Base-by-base conservation (phyloP, 2,888 invertebrate genomes). In the Eupithecia abbreviata region DNA sequence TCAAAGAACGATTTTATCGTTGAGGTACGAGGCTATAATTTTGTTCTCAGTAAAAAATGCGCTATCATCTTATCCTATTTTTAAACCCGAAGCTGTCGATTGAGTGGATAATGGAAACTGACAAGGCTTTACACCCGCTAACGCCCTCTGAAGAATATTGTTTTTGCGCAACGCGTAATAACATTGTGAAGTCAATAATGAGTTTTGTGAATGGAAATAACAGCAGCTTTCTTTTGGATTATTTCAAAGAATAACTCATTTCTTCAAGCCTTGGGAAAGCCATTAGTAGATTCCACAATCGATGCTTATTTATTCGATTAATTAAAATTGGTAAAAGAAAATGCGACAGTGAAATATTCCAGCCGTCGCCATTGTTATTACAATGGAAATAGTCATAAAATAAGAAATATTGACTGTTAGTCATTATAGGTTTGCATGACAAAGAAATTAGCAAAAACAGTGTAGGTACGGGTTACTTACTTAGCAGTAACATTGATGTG, bases 401-500 rank as follows among this genome's bases (percentile, higher is more conserved):
- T 68, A 58, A 9, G 42, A 65, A 13, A 42, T 58, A 43, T 10
- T 71, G n/a, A 42, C 42, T n/a, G n/a, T 42, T 51, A 55, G 15
- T 42, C 42, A 12, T 30, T 30, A 30, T 10, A 62, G 9, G 10
- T 30, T 4, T 62, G 9, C 2, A 30, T 30, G 30, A 30, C 55
- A 62, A 30, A 12, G 3, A 30, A 4, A 4, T 30, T 30, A 10
- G 9, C 7, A 62, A 62, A 62, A 62, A 18, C 10, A 7, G 30
- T 62, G 62, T n/a, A n/a, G n/a, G n/a, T 12, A 62, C 18, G 18
- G 18, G n/a, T 55, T 58, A 90, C 95, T 95, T 95, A 98, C 98
- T 97, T 97, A 30, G 99, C 97, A 73, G 97, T 96, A 4, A 99
- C 96, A 42, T 97, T 97, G 43, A 97, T 97, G 41, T 96, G 96